These are phyloP conservation scores for Heterohyrax brucei DNA, from an alignment of 2,797 vertebrate species.

Conservation along the genomic window DNA sequence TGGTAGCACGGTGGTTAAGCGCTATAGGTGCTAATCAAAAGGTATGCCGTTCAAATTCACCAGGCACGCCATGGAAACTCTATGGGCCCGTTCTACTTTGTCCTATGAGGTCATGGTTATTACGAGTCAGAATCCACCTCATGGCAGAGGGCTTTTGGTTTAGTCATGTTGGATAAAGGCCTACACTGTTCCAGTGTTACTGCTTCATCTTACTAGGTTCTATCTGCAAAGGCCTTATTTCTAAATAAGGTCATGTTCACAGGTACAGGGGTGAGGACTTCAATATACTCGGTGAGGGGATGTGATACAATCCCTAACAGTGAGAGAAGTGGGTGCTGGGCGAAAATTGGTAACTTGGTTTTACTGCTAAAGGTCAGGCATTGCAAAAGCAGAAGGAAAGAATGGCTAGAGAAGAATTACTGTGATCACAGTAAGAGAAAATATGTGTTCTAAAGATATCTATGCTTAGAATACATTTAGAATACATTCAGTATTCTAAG, in stretches of 20 bases:
- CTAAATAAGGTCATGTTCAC: background rate
- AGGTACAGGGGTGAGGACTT: background rate
- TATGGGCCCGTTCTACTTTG: too few species aligned
- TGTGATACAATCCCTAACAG: background rate
- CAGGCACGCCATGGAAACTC: too few species aligned
- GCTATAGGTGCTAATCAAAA: too few species aligned
- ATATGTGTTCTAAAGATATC: background rate
- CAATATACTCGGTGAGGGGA: background rate
- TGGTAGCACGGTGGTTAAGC: too few species aligned
- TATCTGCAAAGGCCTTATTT: background rate
- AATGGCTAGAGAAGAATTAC: background rate
- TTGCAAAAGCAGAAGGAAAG: slow-evolving; percentile 8
- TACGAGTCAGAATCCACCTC: too few species aligned
- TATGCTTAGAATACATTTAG: background rate
- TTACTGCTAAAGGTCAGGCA: background rate
- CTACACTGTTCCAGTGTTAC: background rate
- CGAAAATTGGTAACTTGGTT: background rate
- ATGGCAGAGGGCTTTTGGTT: too few species aligned
- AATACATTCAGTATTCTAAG: background rate
- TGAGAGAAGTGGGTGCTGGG: background rate
- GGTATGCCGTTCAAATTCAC: too few species aligned
- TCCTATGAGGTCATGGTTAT: too few species aligned
- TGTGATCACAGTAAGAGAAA: background rate
- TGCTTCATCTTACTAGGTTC: background rate
- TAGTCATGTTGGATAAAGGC: background rate